These are phyloP conservation scores for Dasypolia templi DNA, from an alignment of 2,888 invertebrate genomes.

Conservation along the genomic window DNA sequence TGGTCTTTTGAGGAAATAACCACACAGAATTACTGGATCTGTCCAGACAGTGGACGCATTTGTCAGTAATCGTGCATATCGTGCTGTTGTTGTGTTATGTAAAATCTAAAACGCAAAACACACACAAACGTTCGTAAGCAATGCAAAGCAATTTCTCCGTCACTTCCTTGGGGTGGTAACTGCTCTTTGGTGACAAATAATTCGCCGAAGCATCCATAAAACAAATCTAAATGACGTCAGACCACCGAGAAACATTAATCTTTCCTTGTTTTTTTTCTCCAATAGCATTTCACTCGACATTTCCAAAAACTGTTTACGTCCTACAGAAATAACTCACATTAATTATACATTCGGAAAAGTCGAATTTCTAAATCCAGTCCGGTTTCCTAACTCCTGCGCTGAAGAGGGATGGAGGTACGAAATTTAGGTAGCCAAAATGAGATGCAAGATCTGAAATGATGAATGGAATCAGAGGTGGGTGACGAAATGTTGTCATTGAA, in stretches of 20 bases:
- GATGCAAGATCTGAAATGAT: slow-evolving; percentile 23
- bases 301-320: slow-evolving; percentile 44
- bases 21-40: no score
- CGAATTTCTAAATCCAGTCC: slow-evolving; percentile 32
- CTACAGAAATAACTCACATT: slow-evolving; percentile 24
- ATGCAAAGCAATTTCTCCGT: no score
- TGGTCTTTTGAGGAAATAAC: no score
- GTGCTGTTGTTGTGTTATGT: no score
- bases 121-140: no score
- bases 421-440: neutral
- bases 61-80: no score
- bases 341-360: slow-evolving; percentile 48
- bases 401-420: slow-evolving; percentile 6
- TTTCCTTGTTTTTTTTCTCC: slow-evolving; percentile 14
- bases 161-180: no score
- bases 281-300: neutral
- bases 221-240: neutral
- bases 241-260: neutral
- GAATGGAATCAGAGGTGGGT: slow-evolving; percentile 30
- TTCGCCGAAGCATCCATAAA: slow-evolving; percentile 4
- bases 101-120: no score
- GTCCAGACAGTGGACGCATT: no score
- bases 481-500: slow-evolving; percentile 56
- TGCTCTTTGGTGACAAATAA: neutral
- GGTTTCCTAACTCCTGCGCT: slow-evolving; percentile 39